phyloP scores from a whole-genome alignment of 2,888 invertebrate genomes.

The Gibbula magus region DNA sequence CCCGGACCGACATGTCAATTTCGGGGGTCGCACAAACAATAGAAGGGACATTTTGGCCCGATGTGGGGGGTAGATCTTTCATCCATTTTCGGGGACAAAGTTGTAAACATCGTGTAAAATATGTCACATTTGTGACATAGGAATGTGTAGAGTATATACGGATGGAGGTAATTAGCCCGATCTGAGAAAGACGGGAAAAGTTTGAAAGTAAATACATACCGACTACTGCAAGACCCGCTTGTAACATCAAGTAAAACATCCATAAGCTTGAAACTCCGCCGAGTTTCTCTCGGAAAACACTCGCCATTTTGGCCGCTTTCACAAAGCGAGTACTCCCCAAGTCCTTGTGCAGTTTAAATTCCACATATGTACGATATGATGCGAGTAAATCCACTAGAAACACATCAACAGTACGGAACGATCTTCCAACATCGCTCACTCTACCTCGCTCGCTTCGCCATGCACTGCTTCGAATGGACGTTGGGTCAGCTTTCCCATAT shows the following conservation, averaged over 20 bases:
- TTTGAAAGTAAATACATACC: slow-evolving; percentile 3
- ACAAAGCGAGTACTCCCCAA: neutral
- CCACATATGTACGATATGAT: slow-evolving; percentile 1
- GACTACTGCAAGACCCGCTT: neutral
- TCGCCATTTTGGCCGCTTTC: neutral
- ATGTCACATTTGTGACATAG: no score
- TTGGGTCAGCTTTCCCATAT: slow-evolving; percentile 9
- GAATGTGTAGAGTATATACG: no score
- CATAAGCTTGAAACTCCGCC: neutral
- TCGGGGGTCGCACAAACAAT: neutral
- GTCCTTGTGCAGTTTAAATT: neutral
- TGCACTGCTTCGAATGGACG: slow-evolving; percentile 1
- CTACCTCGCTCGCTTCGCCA: neutral
- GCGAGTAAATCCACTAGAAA: neutral
- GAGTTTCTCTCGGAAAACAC: neutral
- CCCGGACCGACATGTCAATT: neutral
- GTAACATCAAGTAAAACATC: neutral
- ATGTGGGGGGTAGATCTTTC: neutral
- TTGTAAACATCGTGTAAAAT: neutral
- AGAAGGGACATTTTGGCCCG: neutral
- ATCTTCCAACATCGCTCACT: neutral
- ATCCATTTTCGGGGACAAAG: neutral
- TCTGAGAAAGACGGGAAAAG: neutral
- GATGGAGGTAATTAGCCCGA: neutral
- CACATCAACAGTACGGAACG: neutral